Evolutionary conservation across 2,888 invertebrate species (phyloP), one percentile per base, ranked within the genome.

Genomic region (Psylliodes chrysocephalus): DNA sequence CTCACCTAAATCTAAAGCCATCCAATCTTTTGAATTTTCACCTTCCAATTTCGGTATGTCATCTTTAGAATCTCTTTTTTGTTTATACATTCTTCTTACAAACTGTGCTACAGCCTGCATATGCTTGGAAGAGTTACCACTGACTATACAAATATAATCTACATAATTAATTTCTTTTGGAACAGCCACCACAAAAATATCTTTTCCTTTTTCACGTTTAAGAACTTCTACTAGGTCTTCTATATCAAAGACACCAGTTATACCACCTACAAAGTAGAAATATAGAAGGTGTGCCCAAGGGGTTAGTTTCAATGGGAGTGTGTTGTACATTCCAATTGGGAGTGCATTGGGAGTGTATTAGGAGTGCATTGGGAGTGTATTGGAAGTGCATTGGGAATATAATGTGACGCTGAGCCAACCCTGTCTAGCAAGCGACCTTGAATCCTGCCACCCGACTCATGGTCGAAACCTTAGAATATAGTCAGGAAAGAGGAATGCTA

Each of bases 1-100:
- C 95, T 95, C 84, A 92, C 95, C 95, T 84, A 96, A 85, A 85
- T 97, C 96, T 79, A 97, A 77, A 15, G 95, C 95, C 82, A 94
- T 87, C 96, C 96, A 97, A 74, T 94, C 90, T 52, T 86, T 86
- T 8, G 90, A 90, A 53, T 86, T 83, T 78, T 87, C 86, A 18
- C 95, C 95, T 84, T 95, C 94, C 70, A 95, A 86, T 75, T 84
- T 87, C 0, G 95, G 92, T 74, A 92, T 83, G 15, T 79, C 70
- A 79, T 96, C 95, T 46, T 49, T 60, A 66, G 84, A 80, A 18
- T 80, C 47, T 35, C 86, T 85, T 79, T 94, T 94, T 55, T 87
- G 86, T 83, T 95, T 95, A 76, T 86, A 94, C 42, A 92, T 86
- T 78, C 87, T 91, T 63, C 90, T 85, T 0, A 94, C 88, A 82